A percentile compares a stretch with the other conserved stretches of the same genome.
Conservation (phyloP, 2,797 vertebrate genomes). For the Helicolenus hilgendorfi region DNA sequence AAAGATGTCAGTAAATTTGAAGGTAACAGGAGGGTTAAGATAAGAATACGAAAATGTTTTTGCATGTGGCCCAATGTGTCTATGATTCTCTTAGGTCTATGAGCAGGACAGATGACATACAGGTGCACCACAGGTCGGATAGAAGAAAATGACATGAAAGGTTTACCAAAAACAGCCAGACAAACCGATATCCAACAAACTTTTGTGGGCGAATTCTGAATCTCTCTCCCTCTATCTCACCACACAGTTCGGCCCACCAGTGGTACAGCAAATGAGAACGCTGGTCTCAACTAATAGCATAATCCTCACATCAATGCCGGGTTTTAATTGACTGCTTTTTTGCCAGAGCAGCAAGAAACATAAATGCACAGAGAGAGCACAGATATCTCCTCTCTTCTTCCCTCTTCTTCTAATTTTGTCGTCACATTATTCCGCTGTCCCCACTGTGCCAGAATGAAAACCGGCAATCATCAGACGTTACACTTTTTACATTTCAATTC, state of each 20-base stretch:
- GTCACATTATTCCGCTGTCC: slow-evolving; percentile 55
- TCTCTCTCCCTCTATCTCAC: slow-evolving; percentile 13
- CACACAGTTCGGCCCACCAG: slow-evolving; percentile 29
- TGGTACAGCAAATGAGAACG: slow-evolving; percentile 66
- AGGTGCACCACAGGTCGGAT: neutral
- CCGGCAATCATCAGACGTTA: slow-evolving; percentile 69
- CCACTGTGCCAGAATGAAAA: slow-evolving; percentile 61
- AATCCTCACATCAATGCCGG: slow-evolving; percentile 81
- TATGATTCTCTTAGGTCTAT: neutral
- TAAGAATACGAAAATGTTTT: no score
- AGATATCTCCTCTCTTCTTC: slow-evolving; percentile 49
- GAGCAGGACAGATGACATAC: neutral
- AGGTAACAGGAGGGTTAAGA: no score
- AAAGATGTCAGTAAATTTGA: no score
- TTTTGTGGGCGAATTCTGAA: slow-evolving; percentile 6
- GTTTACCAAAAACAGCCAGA: slow-evolving; percentile 13
- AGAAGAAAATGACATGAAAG: neutral
- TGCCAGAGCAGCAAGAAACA: slow-evolving; percentile 57
- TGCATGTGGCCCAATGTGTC: no score
- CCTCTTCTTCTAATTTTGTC: slow-evolving; percentile 63
- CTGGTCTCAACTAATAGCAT: slow-evolving; percentile 72
- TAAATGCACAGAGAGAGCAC: slow-evolving; percentile 52
- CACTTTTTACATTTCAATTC: slow-evolving; percentile 79
- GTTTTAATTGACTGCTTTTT: slow-evolving; percentile 78
- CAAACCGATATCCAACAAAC: slow-evolving; percentile 18